Conservation (phyloP, 1,140 invertebrate species). For the Pseudobourletiella spinata region DNA sequence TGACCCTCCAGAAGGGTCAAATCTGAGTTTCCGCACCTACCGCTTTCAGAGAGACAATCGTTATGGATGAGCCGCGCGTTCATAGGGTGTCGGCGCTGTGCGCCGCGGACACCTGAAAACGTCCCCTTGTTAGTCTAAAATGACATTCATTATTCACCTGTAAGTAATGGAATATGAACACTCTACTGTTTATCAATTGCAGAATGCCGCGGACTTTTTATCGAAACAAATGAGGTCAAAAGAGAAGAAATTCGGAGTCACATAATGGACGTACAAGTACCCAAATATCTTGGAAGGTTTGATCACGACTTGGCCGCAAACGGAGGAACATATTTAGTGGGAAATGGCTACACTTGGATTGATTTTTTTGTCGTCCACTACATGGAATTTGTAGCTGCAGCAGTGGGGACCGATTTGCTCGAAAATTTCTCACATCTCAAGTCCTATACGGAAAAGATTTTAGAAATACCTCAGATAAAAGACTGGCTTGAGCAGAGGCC, state of each 20-base stretch:
- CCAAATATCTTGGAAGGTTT: slow-evolving; percentile 10
- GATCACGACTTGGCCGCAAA: not conserved
- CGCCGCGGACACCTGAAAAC: no score
- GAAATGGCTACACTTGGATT: slow-evolving; percentile 14
- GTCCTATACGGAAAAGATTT: not conserved
- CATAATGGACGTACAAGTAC: not conserved
- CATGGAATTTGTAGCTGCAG: not conserved
- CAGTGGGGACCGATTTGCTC: not conserved
- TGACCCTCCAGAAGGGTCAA: no score
- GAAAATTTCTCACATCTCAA: slow-evolving; percentile 3
- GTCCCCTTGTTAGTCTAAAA: no score
- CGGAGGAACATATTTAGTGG: slow-evolving; percentile 11
- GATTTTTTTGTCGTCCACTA: slow-evolving; percentile 10
- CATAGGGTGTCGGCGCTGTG: no score
- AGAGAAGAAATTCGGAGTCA: not conserved
- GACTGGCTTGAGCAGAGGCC: slow-evolving; percentile 3
- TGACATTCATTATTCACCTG: no score
- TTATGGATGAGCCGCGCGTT: no score
- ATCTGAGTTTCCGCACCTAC: no score
- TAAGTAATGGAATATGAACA: no score
- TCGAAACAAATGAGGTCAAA: not conserved
- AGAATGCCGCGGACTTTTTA: not conserved
- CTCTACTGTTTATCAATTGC: no score
- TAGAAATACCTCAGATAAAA: slow-evolving; percentile 8
- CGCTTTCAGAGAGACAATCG: no score